Evolutionary conservation across 1,140 invertebrate genomes (phyloP).

Genomic region (Notospermus geniculatus): DNA sequence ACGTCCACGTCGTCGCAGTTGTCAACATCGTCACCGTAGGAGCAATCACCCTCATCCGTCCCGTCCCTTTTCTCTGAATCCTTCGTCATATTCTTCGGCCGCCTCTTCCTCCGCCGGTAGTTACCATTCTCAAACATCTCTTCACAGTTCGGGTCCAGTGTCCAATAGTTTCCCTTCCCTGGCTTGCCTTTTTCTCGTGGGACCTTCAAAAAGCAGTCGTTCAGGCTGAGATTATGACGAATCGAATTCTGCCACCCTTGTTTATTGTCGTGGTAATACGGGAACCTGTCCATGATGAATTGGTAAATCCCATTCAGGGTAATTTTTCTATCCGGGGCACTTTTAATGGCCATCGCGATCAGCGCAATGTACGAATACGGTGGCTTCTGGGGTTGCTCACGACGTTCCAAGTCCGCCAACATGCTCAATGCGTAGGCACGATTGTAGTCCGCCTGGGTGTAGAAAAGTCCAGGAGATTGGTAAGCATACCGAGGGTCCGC

Average conservation of each 20-base stretch:
- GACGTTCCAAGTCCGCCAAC: conserved; percentile 46
- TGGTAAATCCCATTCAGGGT: conserved; percentile 59
- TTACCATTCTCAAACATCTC: conserved; percentile 98
- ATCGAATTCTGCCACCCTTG: conserved; percentile 70
- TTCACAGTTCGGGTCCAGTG: conserved; percentile 74
- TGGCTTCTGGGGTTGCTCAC: conserved; percentile 52
- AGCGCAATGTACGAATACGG: conserved; percentile 53
- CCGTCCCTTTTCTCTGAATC: conserved; percentile 25
- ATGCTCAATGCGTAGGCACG: conserved; percentile 41
- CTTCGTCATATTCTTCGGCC: conserved; percentile 19
- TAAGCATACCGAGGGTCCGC: not conserved
- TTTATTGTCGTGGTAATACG: conserved; percentile 63
- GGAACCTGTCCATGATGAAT: conserved; percentile 62
- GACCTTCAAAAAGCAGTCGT: conserved; percentile 65
- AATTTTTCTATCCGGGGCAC: conserved; percentile 44
- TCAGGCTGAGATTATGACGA: conserved; percentile 63
- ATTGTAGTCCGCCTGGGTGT: conserved; percentile 30
- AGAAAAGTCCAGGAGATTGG: conserved; percentile 19
- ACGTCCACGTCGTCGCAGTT: conserved; percentile 8
- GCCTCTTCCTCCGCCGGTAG: conserved; percentile 70
- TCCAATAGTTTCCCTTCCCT: conserved; percentile 67
- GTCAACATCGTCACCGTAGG: not conserved
- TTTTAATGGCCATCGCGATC: conserved; percentile 53
- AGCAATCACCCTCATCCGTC: conserved; percentile 17
- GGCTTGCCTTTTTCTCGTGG: conserved; percentile 60